Conservation (phyloP, 37 sponge, comb jelly and placozoan species). For the Hexactinellida sp. region DNA sequence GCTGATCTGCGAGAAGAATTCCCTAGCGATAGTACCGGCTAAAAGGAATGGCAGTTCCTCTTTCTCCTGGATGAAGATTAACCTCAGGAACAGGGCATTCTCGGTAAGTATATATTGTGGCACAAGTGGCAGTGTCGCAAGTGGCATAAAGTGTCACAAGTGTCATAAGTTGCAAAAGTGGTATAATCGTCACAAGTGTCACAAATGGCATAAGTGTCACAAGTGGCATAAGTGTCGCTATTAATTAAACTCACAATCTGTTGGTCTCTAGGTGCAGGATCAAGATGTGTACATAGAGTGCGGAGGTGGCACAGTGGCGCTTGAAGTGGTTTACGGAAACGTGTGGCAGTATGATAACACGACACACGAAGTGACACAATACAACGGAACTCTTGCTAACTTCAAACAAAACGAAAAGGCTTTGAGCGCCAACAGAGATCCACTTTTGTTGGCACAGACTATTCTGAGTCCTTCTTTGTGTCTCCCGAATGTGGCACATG, state of each 20-base stretch:
- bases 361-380: neutral
- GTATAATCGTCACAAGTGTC: neutral
- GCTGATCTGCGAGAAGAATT: conserved; percentile 10
- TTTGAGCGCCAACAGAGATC: neutral
- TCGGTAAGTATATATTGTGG: conserved; percentile 10
- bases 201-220: neutral
- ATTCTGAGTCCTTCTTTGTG: conserved; percentile 69
- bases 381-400: neutral
- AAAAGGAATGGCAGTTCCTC: neutral
- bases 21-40: conserved; percentile 8
- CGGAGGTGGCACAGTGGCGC: neutral
- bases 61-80: conserved; percentile 5
- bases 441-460: conserved; percentile 32
- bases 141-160: neutral
- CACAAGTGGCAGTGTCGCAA: neutral
- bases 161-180: neutral
- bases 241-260: neutral
- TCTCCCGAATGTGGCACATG: conserved; percentile 43
- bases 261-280: conserved; percentile 1
- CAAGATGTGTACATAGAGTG: neutral
- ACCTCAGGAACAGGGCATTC: conserved; percentile 13
- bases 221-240: neutral
- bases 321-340: neutral
- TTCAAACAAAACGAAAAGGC: neutral
- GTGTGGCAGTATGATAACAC: neutral